phyloP scores from a whole-genome alignment of 2,113 vertebrate species.

The Indri indri region DNA sequence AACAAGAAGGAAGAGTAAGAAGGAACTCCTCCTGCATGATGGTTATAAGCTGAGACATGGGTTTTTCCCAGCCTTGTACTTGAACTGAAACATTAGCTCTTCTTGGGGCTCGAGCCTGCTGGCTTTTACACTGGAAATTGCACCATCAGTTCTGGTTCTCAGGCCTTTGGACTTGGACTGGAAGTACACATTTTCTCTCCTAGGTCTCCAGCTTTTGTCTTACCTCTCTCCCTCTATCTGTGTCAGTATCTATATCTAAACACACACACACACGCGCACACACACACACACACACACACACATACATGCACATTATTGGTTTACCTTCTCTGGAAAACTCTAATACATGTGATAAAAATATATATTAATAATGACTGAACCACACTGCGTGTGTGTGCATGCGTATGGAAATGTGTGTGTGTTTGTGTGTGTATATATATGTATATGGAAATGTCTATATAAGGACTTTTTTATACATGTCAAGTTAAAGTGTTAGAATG shows the following conservation, averaged over 20 bases:
- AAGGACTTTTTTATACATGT: background rate
- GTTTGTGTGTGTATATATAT: no score
- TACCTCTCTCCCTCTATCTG: background rate
- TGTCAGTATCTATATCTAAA: background rate
- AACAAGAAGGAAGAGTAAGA: background rate
- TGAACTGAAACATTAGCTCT: background rate
- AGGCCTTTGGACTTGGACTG: background rate
- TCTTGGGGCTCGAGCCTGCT: background rate
- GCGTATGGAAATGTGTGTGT: background rate
- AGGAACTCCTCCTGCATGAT: fast-evolving
- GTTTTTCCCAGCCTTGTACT: background rate
- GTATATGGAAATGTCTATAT: background rate
- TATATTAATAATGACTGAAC: background rate
- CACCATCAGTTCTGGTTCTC: background rate
- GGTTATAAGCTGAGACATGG: fast-evolving
- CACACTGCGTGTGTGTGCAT: background rate
- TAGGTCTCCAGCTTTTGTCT: background rate
- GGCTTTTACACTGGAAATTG: background rate
- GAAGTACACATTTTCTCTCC: background rate
- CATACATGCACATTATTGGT: background rate
- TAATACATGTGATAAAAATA: background rate
- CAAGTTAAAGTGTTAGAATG: background rate
- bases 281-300: background rate
- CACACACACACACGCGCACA: no score
- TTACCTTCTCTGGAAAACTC: background rate